phyloP scores from a whole-genome alignment of 2,888 invertebrate genomes.

The Hydropsyche betteni region DNA sequence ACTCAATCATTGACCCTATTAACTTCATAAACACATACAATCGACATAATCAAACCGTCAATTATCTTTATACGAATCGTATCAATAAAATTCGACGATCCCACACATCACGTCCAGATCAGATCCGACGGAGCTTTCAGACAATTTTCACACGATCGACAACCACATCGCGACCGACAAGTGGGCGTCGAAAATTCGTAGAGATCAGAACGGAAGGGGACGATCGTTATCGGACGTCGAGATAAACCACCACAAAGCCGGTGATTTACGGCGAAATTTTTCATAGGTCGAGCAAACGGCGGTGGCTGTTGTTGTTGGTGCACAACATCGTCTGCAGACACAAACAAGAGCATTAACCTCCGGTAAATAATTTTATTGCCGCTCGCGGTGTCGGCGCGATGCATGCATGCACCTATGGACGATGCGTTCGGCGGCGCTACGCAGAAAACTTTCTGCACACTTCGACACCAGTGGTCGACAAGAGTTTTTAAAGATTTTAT shows the following conservation, averaged over 20 bases:
- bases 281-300: constrained; percentile 4
- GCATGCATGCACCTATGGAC: constrained; percentile 22
- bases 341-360: constrained; percentile 48
- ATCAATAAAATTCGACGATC: too few species aligned
- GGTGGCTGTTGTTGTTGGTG: too few species aligned
- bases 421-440: constrained; percentile 10
- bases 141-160: too few species aligned
- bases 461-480: constrained; percentile 13
- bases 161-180: too few species aligned
- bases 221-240: constrained; percentile 15
- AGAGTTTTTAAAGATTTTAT: background rate
- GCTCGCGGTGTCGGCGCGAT: background rate
- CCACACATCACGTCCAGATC: too few species aligned
- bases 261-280: constrained; percentile 37
- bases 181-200: too few species aligned
- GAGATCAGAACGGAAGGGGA: background rate
- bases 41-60: too few species aligned
- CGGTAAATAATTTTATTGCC: constrained; percentile 48
- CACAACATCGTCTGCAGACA: constrained; percentile 31
- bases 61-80: too few species aligned
- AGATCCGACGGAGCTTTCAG: too few species aligned
- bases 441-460: constrained; percentile 44
- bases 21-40: too few species aligned
- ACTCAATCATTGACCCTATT: too few species aligned
- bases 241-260: constrained; percentile 21